A percentile compares a stretch with the other conserved stretches of the same genome.
Evolutionary conservation across 2,113 vertebrate species (phyloP).

Genomic region (Synchiropus splendidus): DNA sequence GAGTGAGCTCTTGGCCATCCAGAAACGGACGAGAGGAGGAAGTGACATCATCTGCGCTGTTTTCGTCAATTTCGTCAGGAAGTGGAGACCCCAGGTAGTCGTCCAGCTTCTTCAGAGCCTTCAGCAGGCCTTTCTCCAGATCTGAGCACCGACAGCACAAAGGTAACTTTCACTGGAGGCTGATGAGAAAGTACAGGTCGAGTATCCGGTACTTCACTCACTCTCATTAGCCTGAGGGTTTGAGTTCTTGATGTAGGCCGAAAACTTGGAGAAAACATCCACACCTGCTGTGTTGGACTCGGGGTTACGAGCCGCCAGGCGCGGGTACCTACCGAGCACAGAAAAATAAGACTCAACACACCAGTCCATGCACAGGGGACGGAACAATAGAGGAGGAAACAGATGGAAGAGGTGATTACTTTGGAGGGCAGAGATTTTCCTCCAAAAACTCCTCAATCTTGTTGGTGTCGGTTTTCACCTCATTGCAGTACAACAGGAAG

Average conservation of each 20-base stretch:
- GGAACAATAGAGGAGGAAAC: neutral
- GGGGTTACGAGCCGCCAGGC: conserved; percentile 77
- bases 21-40: conserved; percentile 78
- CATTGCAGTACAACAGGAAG: conserved; percentile 74
- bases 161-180: neutral
- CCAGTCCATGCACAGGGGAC: neutral
- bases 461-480: conserved; percentile 89
- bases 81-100: conserved; percentile 73
- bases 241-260: conserved; percentile 85
- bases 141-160: conserved; percentile 46
- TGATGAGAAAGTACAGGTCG: neutral
- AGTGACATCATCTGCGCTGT: conserved; percentile 74
- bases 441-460: conserved; percentile 91
- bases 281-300: conserved; percentile 86
- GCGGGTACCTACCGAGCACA: conserved; percentile 67
- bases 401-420: conserved; percentile 46
- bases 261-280: conserved; percentile 87
- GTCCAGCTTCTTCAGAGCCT: conserved; percentile 78
- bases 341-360: too few species aligned
- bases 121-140: conserved; percentile 81
- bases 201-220: too few species aligned
- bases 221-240: conserved; percentile 77
- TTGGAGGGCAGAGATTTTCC: conserved; percentile 77
- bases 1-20: conserved; percentile 77
- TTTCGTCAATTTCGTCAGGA: conserved; percentile 84